A percentile compares a stretch with the other conserved stretches of the same genome.
Conservation (phyloP, 2,888 invertebrate species). For the Syrista parreyssii region DNA sequence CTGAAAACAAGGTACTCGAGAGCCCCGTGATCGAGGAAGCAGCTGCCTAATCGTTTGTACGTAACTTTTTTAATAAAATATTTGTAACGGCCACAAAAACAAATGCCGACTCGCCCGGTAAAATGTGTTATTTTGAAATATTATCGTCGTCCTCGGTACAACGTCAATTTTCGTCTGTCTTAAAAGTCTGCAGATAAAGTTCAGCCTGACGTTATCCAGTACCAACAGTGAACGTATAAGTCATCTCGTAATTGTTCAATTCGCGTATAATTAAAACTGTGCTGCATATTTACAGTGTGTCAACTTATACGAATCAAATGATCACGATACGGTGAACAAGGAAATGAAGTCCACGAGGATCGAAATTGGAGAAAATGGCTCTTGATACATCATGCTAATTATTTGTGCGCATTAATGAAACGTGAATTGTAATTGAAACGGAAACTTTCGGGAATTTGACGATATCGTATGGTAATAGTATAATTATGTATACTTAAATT, state of each 20-base stretch:
- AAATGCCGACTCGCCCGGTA: not conserved
- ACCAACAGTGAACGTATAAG: not conserved
- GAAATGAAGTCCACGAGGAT: not conserved
- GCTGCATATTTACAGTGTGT: not conserved
- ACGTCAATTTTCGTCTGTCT: not conserved
- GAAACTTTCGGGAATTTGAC: not conserved
- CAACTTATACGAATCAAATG: not conserved
- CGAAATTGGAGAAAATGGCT: too few relatives aligned
- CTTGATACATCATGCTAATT: not conserved
- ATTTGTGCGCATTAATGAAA: not conserved
- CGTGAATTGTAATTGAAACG: not conserved
- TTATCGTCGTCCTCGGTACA: not conserved
- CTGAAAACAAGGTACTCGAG: constrained; percentile 43
- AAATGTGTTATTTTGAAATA: not conserved
- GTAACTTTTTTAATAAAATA: constrained; percentile 15
- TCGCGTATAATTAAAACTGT: not conserved
- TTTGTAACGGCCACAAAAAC: not conserved
- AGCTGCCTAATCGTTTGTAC: constrained; percentile 51
- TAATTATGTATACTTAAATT: not conserved
- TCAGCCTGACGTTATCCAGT: not conserved
- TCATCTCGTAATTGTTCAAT: not conserved
- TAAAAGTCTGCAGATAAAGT: not conserved
- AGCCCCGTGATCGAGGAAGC: constrained; percentile 55
- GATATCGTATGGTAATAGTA: not conserved
- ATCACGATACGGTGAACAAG: not conserved